Conservation (phyloP, 2,888 invertebrate species). For the Scaptodrosophila latifasciaeformis region DNA sequence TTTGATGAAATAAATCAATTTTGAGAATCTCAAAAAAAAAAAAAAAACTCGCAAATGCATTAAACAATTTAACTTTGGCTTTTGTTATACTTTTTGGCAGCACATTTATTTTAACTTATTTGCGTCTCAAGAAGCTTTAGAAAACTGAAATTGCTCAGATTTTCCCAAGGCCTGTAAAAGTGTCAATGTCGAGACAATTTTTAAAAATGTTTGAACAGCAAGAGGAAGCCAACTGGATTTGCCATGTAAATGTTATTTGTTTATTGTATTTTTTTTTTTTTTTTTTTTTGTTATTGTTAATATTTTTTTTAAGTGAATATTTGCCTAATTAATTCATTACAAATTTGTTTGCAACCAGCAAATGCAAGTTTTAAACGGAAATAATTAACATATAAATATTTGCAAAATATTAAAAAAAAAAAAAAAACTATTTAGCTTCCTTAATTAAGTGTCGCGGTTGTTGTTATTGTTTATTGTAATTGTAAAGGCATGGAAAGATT, state of each 20-base stretch:
- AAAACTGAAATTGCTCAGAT: no score
- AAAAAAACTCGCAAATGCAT: no score
- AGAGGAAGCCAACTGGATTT: no score
- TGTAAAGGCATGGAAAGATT: no score
- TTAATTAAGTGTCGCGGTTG: slow-evolving; percentile 23
- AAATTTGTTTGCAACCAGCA: slow-evolving; percentile 24
- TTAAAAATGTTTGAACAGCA: background rate
- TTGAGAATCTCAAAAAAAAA: no score
- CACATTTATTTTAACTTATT: no score
- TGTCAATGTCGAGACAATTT: slow-evolving; percentile 13
- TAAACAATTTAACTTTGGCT: no score
- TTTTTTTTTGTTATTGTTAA: no score
- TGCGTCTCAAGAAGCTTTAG: no score
- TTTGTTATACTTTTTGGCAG: no score
- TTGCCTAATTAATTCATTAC: slow-evolving; percentile 34
- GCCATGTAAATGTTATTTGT: slow-evolving; percentile 22
- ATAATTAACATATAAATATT: slow-evolving; percentile 28
- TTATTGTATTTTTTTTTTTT: slow-evolving; percentile 21
- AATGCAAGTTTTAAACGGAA: slow-evolving; percentile 26
- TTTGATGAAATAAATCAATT: background rate
- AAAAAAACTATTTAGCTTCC: slow-evolving; percentile 10
- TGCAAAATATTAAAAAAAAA: slow-evolving; percentile 1
- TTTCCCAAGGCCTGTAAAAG: slow-evolving; percentile 39
- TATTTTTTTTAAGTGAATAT: no score
- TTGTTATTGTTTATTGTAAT: no score